These are phyloP conservation scores for Corvus hawaiiensis DNA, from an alignment of 2,113 vertebrate genomes.

Conservation along the genomic window DNA sequence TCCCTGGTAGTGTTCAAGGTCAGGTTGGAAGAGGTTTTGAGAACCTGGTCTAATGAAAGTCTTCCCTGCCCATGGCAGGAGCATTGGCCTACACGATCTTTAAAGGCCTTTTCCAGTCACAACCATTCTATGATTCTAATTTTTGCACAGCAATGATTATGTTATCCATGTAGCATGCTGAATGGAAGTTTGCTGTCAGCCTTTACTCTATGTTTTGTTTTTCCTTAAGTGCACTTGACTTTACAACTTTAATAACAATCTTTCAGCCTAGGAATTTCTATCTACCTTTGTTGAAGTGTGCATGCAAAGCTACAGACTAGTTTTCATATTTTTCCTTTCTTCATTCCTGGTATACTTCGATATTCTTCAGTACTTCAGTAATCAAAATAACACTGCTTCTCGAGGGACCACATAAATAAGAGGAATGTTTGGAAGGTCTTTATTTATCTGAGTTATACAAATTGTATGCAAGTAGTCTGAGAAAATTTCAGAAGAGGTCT, in stretches of 20 bases:
- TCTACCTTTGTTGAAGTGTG: not conserved
- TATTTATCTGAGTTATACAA: not conserved
- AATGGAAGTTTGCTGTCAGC: not conserved
- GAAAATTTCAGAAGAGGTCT: not conserved
- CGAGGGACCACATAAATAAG: not conserved
- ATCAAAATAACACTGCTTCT: not conserved
- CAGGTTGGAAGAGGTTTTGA: not conserved
- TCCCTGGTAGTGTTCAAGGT: not conserved
- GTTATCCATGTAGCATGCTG: not conserved
- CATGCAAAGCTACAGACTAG: not conserved
- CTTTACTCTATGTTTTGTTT: not conserved
- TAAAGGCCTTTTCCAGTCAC: not conserved
- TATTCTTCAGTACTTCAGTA: not conserved
- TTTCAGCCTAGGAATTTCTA: not conserved
- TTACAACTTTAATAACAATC: not conserved
- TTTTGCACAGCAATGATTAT: not conserved
- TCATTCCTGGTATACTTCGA: not conserved
- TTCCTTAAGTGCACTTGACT: not conserved
- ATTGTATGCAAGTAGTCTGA: not conserved
- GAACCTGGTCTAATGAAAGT: not conserved
- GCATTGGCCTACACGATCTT: not conserved
- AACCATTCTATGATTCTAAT: not conserved
- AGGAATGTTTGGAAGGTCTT: not conserved
- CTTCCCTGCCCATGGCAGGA: not conserved
- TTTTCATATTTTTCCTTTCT: not conserved